Evolutionary conservation across 2,888 invertebrate species (phyloP), one percentile per base, ranked within the genome.

Genomic region (Trichogramma evanescens): DNA sequence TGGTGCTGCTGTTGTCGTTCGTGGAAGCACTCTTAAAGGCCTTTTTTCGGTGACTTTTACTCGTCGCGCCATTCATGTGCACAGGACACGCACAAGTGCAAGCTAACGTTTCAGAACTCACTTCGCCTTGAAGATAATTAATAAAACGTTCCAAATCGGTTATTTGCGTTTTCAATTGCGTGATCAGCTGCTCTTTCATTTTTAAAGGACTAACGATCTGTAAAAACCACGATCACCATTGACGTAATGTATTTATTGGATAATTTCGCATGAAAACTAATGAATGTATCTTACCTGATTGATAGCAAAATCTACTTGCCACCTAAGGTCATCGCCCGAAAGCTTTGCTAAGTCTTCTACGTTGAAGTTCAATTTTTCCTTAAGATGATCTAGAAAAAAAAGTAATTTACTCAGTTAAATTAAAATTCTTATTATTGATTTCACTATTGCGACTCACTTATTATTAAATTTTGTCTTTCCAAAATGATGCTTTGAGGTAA

Each of bases 101-200:
- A 3, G 78, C 74, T 40, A 77, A 65, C 6, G 73, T 73, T 65
- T 83, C 87, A 1, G 82, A 79, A 65, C 74, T 75, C 4, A 78
- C 73, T 70, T 89, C 89, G 67, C 89, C 89, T 83, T 99, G 98
- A 71, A 99, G 83, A 72, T 96, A 89, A 69, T 91, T 88, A 68
- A 99, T 96, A 75, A 98, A 99, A 66, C 96, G 86, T 78, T 99
- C 98, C 79, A 99, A 84, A 79, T 99, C 99, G 50, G 90, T 88
- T 58, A 99, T 94, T 80, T 99, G 98, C 1, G 95, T 93, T 79
- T 97, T 96, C 26, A 99, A 81, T 78, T 99, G 98, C 51, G 85
- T 84, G 26, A 99, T 95, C 13, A 99, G 82, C 78, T 97, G 95
- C 72, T 97, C 97, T 78, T 98, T 97, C 80, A 97, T 94, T 75